These are phyloP conservation scores for Chlorocebus sabaeus DNA, from an alignment of 2,113 vertebrate genomes.

Conservation along the genomic window DNA sequence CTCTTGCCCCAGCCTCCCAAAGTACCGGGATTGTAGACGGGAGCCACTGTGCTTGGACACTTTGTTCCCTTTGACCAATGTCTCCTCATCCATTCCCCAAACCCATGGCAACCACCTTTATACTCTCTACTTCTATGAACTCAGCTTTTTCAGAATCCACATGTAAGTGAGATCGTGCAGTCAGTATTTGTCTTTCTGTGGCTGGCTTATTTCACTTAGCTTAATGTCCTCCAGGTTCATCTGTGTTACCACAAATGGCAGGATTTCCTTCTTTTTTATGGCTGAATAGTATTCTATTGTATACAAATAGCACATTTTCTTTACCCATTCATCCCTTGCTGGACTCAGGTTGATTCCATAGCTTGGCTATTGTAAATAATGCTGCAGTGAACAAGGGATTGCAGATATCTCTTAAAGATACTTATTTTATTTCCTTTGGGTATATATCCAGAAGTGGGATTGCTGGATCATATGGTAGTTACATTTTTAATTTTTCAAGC, in stretches of 20 bases:
- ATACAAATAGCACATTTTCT: neutral
- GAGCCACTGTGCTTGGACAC: neutral
- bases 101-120: neutral
- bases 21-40: neutral
- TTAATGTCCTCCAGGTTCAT: neutral
- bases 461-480: neutral
- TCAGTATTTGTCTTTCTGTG: neutral
- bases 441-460: neutral
- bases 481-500: neutral
- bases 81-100: neutral
- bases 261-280: neutral
- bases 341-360: neutral
- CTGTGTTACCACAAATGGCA: neutral
- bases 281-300: neutral
- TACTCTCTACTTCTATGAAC: neutral
- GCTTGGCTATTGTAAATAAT: neutral
- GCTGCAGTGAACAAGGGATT: neutral
- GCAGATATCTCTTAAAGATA: neutral
- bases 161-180: neutral
- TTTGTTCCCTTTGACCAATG: neutral
- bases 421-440: neutral
- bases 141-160: neutral
- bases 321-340: neutral
- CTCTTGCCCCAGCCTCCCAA: neutral
- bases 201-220: neutral